Evolutionary conservation across 2,113 vertebrate species (phyloP), one percentile per base, ranked within the genome.

Genomic region (Bombycilla garrulus): DNA sequence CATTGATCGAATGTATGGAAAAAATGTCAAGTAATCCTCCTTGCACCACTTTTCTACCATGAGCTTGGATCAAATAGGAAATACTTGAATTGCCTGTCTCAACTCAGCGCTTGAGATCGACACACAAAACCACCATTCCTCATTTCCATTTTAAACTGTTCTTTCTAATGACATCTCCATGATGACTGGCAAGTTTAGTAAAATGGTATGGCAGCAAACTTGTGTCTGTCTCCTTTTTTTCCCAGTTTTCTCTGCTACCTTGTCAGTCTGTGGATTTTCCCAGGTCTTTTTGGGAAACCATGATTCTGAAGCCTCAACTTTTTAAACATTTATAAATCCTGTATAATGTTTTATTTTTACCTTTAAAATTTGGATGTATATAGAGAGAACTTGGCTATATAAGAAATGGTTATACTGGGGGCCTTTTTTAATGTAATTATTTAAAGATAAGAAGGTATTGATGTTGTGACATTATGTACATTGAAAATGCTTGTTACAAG

Each of bases 1-100:
- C 98, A 99, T 99, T 23, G 98, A 99, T 48, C 98, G 98, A 62
- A 98, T 99, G 99, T 99, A 99, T 8, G 98, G 98, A 4, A 98
- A 98, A 61, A 98, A 97, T 15, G 77, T 67, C 21, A 99, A 98
- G 93, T 98, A 92, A 85, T 40, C 71, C 24, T 24, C 70, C 74
- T 24, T 72, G 85, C 78, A 54, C 67, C 64, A 58, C 78, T 74
- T 82, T 48, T 88, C 81, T 94, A 58, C 82, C 6, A 33, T n/a
- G 97, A 98, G 97, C 97, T 97, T 90, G 94, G 97, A 97, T 97
- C 97, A 97, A 97, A 97, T 87, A 98, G 97, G 97, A 97, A 96
- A 97, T 98, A 98, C 98, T 98, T 98, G 97, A 98, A 98, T 96
- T 91, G 96, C 93, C 83, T 91, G 96, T 97, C 97, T 97, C 96